Evolutionary conservation across 2,797 vertebrate species (phyloP), one percentile per base, ranked within the genome.

Genomic region (Scolopax rusticola): DNA sequence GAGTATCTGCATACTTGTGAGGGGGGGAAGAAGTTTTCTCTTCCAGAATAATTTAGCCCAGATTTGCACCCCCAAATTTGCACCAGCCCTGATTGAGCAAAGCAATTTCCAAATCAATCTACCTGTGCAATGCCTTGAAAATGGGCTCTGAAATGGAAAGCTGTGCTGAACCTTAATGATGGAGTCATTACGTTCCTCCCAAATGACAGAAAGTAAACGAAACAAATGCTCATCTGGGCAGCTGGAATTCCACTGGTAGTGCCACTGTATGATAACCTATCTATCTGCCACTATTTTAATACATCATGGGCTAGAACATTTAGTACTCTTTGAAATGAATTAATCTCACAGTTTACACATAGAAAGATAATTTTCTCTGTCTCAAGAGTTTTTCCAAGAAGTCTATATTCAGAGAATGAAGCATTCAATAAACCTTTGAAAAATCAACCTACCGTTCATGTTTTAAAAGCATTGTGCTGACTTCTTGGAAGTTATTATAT

Each of bases 391-490:
- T 84, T 84, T 84, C 85, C n/a, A 91, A 84, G 59, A 91, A 94
- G 67, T 84, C 40, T 81, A 2, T 73, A 88, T 90, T 86, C 4
- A 4, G 28, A 33, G 74, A 95, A 78, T 82, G 36, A 75, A 18
- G 40, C 86, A 79, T 67, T 81, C 43, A 86, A 80, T 68, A 93
- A 93, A 69, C 17, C 50, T 95, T 93, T 90, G 84, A 88, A 90
- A 96, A 95, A 93, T 3, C 67, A 92, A 79, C 36, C 41, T 63
- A 51, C 41, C 0, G 0, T 85, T 95, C 69, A 32, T 69, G 47
- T 91, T 95, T 89, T 86, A 92, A 93, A 97, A 89, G 61, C 85
- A 79, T 48, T 82, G 48, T 73, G 69, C 83, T 79, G 76, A 82
- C 54, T 79, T 7, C 51, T 90, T 91, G 40, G 57, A 88, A 93